Evolutionary conservation across 2,888 invertebrate genomes (phyloP).

Genomic region (Dysmachus trigonus): DNA sequence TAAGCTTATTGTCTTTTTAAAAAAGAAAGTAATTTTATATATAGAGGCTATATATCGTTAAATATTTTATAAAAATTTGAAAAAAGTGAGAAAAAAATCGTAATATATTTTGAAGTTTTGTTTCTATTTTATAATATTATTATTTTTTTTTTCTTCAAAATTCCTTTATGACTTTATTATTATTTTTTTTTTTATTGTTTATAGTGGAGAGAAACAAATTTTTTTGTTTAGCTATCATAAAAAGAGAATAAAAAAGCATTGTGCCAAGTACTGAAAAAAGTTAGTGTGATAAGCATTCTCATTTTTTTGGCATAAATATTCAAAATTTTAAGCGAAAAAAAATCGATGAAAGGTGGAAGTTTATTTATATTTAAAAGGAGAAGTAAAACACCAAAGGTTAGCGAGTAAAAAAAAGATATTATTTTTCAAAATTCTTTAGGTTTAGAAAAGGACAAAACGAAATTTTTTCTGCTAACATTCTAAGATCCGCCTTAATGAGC

Average conservation of each 20-base stretch:
- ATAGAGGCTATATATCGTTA: conserved; percentile 52
- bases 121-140: conserved; percentile 32
- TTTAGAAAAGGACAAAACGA: conserved; percentile 27
- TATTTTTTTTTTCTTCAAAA: conserved; percentile 27
- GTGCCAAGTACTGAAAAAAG: conserved; percentile 65
- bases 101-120: conserved; percentile 40
- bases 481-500: background rate
- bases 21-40: conserved; percentile 46
- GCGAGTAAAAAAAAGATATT: conserved; percentile 42
- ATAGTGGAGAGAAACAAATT: background rate
- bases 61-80: conserved; percentile 45
- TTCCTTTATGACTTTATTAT: background rate
- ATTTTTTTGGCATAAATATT: conserved; percentile 39
- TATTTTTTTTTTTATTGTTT: conserved; percentile 36
- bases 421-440: conserved; percentile 28
- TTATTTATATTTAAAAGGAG: conserved; percentile 21
- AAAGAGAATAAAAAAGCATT: conserved; percentile 48
- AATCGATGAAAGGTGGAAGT: background rate
- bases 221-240: background rate
- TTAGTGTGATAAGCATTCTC: conserved; percentile 63
- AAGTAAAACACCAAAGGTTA: conserved; percentile 48
- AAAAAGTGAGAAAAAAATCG: conserved; percentile 34
- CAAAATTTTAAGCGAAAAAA: conserved; percentile 4
- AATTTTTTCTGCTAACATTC: background rate
- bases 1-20: conserved; percentile 51